Evolutionary conservation across 2,888 invertebrate species (phyloP), one percentile per base, ranked within the genome.

Genomic region (Nebria brevicollis): DNA sequence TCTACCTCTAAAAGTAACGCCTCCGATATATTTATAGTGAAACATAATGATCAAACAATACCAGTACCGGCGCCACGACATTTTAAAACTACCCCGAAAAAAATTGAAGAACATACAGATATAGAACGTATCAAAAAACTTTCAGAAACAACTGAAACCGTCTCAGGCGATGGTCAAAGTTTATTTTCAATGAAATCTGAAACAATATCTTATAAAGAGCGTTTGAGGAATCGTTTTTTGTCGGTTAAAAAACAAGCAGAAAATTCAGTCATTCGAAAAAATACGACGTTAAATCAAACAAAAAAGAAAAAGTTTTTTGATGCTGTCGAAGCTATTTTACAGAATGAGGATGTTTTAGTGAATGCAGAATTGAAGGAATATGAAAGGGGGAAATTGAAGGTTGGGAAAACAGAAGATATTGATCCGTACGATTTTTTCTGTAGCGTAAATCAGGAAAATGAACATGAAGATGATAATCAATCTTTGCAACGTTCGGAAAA

Each of bases 121-220:
- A 11, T 6, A 26, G 1, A 85, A 85, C 54, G 82, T 85, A 72
- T 86, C 85, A 7, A 84, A 86, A 77, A 85, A 84, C n/a, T 83
- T 84, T 20, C 84, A 85, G 75, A 72, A 66, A 20, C 77, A 64
- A 66, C 66, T 77, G 42, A 84, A 77, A 83, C 77, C 66, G 76
- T 72, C 64, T 64, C 83, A 75, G 68, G 75, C 13, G 82, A 81
- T 20, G 34, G 76, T 43, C 82, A 83, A 79, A 83, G 84, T 80
- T 77, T 82, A 42, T 75, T 84, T 79, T 83, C 85, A 26, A 83
- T 82, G 65, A 84, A 85, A 84, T 86, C 86, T 13, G 88, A 88
- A 74, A 85, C 85, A 8, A 86, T 86, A 82, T 88, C 89, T 0
- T 89, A 89, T 82, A 85, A 88, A 83, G 89, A 90, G 66, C 87